Evolutionary conservation across 2,113 vertebrate species (phyloP).

Genomic region (Daphoenositta chrysoptera): DNA sequence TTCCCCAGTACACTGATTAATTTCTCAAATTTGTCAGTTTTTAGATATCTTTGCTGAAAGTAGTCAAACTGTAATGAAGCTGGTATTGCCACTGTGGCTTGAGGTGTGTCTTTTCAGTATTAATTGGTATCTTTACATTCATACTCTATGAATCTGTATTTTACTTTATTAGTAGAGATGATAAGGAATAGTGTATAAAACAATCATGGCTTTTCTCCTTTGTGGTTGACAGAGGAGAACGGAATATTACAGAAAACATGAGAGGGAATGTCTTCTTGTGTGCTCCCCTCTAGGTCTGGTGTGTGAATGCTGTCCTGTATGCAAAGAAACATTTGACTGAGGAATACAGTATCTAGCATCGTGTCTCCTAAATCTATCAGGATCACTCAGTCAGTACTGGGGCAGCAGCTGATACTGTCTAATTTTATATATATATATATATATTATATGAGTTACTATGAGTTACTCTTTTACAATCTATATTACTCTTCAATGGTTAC

Average conservation of each 20-base stretch:
- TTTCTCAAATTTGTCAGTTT: background rate
- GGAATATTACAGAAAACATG: background rate
- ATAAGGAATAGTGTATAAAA: background rate
- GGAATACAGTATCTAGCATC: background rate
- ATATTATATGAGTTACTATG: too few relatives aligned
- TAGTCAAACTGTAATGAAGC: background rate
- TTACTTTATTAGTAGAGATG: background rate
- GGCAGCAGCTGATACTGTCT: background rate
- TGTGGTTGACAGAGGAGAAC: background rate
- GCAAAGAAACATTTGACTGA: background rate
- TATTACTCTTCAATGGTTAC: background rate
- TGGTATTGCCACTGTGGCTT: background rate
- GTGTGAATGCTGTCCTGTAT: background rate
- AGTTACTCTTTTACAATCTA: background rate
- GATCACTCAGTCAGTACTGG: background rate
- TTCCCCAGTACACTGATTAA: background rate
- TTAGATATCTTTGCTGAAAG: background rate
- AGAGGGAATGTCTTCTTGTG: background rate
- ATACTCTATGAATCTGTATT: background rate
- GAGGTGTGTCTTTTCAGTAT: background rate
- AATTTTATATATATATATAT: background rate
- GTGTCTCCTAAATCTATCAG: background rate
- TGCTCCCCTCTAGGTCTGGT: background rate
- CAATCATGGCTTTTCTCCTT: background rate
- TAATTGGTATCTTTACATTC: background rate